Percentiles rank a stretch among this genome's conserved stretches.
These are phyloP conservation scores for Verasper variegatus DNA, from an alignment of 2,113 vertebrate species.

Conservation along the genomic window DNA sequence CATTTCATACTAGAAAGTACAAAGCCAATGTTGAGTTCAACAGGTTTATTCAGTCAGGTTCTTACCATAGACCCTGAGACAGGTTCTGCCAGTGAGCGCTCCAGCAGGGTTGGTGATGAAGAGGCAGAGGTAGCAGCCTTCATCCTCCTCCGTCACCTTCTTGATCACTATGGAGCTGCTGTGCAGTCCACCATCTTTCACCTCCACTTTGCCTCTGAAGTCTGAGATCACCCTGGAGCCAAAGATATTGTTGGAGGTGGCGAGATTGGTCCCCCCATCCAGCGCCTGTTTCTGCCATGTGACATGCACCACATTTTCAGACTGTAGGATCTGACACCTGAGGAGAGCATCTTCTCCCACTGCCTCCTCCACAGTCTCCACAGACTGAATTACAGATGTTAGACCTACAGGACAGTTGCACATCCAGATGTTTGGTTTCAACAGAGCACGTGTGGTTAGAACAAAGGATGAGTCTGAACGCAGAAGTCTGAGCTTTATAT, in stretches of 20 bases:
- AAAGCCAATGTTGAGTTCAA: not conserved
- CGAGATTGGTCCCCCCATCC: not conserved
- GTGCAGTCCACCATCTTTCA: conserved; percentile 5
- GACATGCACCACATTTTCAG: conserved; percentile 40
- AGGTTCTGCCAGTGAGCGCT: not conserved
- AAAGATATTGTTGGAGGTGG: not conserved
- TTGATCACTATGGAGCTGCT: conserved; percentile 47
- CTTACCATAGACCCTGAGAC: conserved; percentile 59
- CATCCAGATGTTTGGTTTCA: no score
- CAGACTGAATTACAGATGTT: not conserved
- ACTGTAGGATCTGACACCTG: conserved; percentile 26
- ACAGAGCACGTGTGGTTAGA: no score
- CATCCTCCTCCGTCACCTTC: conserved; percentile 36
- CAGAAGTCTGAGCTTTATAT: no score
- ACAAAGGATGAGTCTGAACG: no score
- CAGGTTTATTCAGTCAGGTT: not conserved
- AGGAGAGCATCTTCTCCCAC: conserved; percentile 33
- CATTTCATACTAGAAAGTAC: no score
- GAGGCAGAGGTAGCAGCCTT: conserved; percentile 57
- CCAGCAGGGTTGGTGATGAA: conserved; percentile 50
- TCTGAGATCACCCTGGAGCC: not conserved
- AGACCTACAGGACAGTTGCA: conserved; percentile 17
- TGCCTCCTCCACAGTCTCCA: conserved; percentile 12
- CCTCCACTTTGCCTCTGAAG: conserved; percentile 12
- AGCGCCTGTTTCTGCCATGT: conserved; percentile 51